Conservation (phyloP, 2,113 vertebrate species). For the Sceloporus undulatus region DNA sequence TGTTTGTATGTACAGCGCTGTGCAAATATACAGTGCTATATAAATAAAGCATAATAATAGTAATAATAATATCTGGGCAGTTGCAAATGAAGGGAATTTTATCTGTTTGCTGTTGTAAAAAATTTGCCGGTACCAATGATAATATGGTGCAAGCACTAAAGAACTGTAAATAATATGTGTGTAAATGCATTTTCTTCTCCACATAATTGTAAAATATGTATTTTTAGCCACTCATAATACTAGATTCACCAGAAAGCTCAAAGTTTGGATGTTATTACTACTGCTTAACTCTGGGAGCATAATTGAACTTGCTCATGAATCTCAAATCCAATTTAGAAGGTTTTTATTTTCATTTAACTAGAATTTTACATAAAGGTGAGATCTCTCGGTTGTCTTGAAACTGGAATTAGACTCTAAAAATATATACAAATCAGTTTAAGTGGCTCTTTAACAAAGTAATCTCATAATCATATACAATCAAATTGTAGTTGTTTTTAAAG, state of each 20-base stretch:
- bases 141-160: not conserved
- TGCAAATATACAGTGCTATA: too few species aligned
- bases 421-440: not conserved
- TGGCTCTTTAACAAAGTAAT: not conserved
- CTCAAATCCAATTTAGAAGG: not conserved
- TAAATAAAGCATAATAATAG: not conserved
- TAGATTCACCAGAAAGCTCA: not conserved
- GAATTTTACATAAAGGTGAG: not conserved
- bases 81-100: slow-evolving; percentile 55
- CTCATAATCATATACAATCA: not conserved
- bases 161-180: not conserved
- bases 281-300: not conserved
- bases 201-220: not conserved
- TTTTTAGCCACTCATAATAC: not conserved
- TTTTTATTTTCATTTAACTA: slow-evolving; percentile 3
- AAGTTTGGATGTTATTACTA: not conserved
- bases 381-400: not conserved
- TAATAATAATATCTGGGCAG: slow-evolving; percentile 29
- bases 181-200: not conserved
- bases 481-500: not conserved
- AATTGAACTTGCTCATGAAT: not conserved
- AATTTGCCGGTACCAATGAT: not conserved
- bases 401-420: not conserved
- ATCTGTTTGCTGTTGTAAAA: not conserved
- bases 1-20: too few species aligned